Base-by-base conservation (phyloP, 2,797 vertebrate species). In the Pampus argenteus region DNA sequence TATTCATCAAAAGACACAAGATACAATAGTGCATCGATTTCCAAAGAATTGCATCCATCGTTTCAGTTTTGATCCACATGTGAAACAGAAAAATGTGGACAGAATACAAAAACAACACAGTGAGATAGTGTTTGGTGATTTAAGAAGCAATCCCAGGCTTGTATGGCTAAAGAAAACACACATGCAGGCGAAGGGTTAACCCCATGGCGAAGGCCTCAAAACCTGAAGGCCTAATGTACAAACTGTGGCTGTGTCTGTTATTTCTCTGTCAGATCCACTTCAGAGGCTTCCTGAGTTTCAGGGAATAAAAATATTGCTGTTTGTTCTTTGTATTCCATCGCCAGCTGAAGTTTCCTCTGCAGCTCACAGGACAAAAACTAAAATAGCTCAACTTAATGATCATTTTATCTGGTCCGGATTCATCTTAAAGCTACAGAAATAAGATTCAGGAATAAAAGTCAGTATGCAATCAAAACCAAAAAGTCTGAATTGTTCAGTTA, bases 231-330 rank as follows among this genome's bases (percentile, higher is more conserved):
- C 66, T 0, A 52, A 38, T 11, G 60, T 38, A 26, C 56, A 22
- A 0, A 18, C 52, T 44, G 40, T 18, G 8, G 40, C 31, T 17
- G 49, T 4, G 71, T 73, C 56, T 40, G 13, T 57, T 10, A 9
- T 44, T 10, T 47, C 66, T 74, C 66, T 23, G 11, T 48, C 9
- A 50, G 50, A 68, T 69, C 72, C 52, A 82, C 70, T 55, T 77
- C 83, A 78, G 71, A 91, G 74, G 85, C 79, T 93, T 93, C 94
- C 94, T 94, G 94, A 94, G 94, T 86, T 90, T 83, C 69, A 17
- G 65, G 81, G 85, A 69, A 48, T 83, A 56, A 73, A 88, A 76
- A 69, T 93, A 94, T 94, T 94, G 93, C 93, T 94, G 86, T 89
- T 88, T 56, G 61, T 79, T 85, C 47, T 78, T 59, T 58, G 51